phyloP scores from a whole-genome alignment of 2,113 vertebrate genomes.

The Laticauda laticaudata region DNA sequence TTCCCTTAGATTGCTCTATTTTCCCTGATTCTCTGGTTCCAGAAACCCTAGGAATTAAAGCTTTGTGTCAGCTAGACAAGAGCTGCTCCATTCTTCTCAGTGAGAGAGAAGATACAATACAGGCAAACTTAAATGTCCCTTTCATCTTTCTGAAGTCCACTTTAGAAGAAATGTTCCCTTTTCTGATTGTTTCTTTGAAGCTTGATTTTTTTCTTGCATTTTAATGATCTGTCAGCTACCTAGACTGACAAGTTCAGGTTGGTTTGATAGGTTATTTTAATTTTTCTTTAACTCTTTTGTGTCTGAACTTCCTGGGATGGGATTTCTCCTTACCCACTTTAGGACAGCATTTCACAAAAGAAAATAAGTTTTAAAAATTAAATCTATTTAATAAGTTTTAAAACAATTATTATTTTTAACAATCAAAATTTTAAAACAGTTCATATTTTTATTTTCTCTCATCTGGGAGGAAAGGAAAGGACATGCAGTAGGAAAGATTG shows the following conservation, averaged over 20 bases:
- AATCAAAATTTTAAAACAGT: neutral
- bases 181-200: neutral
- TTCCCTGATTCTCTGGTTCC: neutral
- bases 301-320: neutral
- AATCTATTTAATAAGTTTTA: neutral
- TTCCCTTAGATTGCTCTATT: neutral
- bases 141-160: neutral
- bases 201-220: neutral
- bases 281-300: neutral
- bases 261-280: neutral
- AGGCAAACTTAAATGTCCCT: neutral
- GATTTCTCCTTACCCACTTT: neutral
- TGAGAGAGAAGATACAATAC: neutral
- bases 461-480: neutral
- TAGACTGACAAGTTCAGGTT: neutral
- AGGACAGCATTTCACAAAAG: neutral
- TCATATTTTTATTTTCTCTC: neutral
- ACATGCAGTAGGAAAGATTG: neutral
- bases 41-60: neutral
- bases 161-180: neutral
- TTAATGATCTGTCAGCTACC: neutral
- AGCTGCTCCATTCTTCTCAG: neutral
- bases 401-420: neutral
- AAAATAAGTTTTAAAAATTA: neutral
- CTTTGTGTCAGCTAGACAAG: neutral